Evolutionary conservation across 2,888 invertebrate species (phyloP).

Genomic region (Fragum sueziense): DNA sequence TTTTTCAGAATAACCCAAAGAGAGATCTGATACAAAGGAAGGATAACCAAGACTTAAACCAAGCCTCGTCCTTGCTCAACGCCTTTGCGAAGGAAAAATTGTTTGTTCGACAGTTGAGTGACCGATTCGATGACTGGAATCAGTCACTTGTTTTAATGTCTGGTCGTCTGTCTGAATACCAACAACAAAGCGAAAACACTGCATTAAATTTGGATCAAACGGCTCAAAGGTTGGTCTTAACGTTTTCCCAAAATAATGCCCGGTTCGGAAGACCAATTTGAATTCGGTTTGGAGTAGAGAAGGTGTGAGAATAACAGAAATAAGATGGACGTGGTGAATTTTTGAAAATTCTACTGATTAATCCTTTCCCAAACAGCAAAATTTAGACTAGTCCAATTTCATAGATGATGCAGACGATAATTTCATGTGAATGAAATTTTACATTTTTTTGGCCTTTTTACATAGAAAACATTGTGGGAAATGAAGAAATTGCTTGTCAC

Average conservation of each 20-base stretch:
- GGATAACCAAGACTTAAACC: neutral
- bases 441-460: neutral
- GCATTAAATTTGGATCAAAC: too few relatives aligned
- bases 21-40: neutral
- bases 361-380: neutral
- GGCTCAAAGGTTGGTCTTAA: too few relatives aligned
- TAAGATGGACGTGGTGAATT: neutral
- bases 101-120: neutral
- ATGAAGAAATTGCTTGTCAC: neutral
- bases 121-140: neutral
- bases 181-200: neutral
- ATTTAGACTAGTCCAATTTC: neutral
- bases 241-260: neutral
- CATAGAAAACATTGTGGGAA: neutral
- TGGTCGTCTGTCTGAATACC: neutral
- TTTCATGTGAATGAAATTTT: neutral
- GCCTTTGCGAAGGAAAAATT: neutral
- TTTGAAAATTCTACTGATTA: neutral
- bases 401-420: neutral
- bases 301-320: neutral
- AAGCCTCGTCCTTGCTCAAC: neutral
- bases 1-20: neutral
- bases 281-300: too few relatives aligned
- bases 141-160: neutral
- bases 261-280: too few relatives aligned